Conservation (phyloP, 2,113 vertebrate genomes). For the Pteruthius melanotis region DNA sequence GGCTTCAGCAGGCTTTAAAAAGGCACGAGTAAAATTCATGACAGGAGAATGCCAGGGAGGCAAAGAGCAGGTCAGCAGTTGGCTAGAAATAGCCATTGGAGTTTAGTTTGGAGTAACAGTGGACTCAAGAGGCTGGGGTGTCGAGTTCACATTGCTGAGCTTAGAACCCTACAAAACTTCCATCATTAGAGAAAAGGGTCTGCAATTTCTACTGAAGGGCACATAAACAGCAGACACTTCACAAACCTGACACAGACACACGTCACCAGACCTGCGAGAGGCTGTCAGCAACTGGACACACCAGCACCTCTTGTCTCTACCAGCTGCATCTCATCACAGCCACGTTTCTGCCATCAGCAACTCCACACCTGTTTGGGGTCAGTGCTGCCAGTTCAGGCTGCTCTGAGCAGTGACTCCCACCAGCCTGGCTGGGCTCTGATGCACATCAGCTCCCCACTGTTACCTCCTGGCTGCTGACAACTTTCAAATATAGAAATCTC, state of each 20-base stretch:
- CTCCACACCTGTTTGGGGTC: background rate
- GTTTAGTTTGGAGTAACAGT: background rate
- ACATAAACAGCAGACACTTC: background rate
- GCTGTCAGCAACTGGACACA: background rate
- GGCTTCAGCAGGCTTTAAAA: background rate
- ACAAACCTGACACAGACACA: background rate
- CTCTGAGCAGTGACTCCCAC: background rate
- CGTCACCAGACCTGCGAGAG: background rate
- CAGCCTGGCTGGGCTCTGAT: background rate
- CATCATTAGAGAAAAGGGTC: background rate
- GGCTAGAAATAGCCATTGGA: conserved; percentile 1
- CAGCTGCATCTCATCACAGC: background rate
- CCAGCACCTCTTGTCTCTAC: background rate
- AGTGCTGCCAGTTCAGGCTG: background rate
- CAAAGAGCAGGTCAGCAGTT: background rate
- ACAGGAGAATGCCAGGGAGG: background rate
- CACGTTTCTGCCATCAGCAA: background rate
- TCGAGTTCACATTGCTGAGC: background rate
- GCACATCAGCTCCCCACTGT: rapidly evolving
- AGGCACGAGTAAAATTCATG: background rate
- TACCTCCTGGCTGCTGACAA: background rate
- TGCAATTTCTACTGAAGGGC: background rate
- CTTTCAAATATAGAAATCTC: background rate
- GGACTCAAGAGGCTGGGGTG: background rate
- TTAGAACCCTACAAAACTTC: background rate